Base-by-base conservation (phyloP, 2,888 invertebrate species). In the Boloria euphrosyne region DNA sequence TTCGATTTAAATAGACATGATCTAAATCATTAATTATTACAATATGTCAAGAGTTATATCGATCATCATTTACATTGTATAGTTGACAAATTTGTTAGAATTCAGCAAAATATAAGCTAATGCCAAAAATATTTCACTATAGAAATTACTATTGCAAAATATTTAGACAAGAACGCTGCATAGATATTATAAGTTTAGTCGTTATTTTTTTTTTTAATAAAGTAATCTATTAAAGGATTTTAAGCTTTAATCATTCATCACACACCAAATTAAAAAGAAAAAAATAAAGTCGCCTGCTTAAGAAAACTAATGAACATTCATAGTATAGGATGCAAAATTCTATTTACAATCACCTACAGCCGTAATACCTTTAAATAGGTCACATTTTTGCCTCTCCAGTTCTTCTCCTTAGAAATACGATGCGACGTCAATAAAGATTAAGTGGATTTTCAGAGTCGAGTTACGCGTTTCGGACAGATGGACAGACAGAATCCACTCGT, bases 301-400 rank as follows among this genome's bases (percentile, higher is more conserved):
- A 81, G 78, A 80, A 84, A 84, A 84, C 79, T 85, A 86, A 86
- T 85, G 82, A 85, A 83, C 82, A 69, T 65, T 68, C 71, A 64
- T 62, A 73, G 7, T 38, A 38, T 63, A 71, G 65, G 60, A 44
- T 71, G 69, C 76, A 74, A 74, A 71, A 67, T 68, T 73, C 22
- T 4, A 13, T 7, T 4, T 66, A 63, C 72, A 22, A 13, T 44
- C 59, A 46, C 14, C 5, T 17, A 52, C 58, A 38, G 46, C 66
- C 69, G 57, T 78, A 67, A 66, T 13, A 2, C 63, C 0, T 18
- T 10, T 63, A 17, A 65, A 66, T 72, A 80, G 69, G 68, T 13
- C 7, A 44, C 38, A 71, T 65, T 73, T 70, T 77, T 18, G 66
- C 51, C 31, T 7, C 57, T 38, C 27, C 4, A 49, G 18, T 10